These are phyloP conservation scores for Daphoenositta chrysoptera DNA, from an alignment of 2,113 vertebrate genomes.

Conservation along the genomic window DNA sequence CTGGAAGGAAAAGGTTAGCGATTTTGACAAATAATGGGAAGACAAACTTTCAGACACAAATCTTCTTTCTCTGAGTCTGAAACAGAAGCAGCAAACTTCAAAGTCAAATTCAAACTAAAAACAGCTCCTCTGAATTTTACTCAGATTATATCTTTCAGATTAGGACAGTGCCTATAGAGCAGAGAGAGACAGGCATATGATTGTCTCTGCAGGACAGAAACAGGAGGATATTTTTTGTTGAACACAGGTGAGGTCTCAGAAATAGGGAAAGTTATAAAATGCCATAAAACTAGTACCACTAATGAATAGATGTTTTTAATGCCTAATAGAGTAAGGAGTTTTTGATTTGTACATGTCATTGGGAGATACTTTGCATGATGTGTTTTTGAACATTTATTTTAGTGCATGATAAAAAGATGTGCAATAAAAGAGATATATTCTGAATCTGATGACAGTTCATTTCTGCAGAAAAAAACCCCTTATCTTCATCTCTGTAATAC, in stretches of 20 bases:
- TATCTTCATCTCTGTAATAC: neutral
- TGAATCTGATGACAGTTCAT: neutral
- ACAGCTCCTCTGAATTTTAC: neutral
- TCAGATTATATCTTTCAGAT: neutral
- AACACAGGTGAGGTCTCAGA: neutral
- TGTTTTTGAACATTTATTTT: neutral
- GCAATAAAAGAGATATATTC: neutral
- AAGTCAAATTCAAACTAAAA: neutral
- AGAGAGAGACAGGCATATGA: neutral
- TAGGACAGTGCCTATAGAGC: neutral
- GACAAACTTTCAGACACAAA: neutral
- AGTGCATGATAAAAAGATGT: neutral
- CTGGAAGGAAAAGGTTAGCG: neutral
- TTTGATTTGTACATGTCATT: neutral
- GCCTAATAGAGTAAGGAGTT: neutral
- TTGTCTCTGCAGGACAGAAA: neutral
- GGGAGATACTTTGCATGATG: neutral
- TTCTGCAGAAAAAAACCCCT: neutral
- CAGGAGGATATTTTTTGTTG: neutral
- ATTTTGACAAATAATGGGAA: neutral
- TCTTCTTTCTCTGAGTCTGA: neutral
- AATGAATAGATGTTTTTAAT: neutral
- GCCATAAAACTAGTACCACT: neutral
- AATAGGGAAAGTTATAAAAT: neutral
- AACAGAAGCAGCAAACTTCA: neutral